A percentile compares a stretch with the other conserved stretches of the same genome.
phyloP scores from a whole-genome alignment of 2,797 vertebrate genomes.

The Lates japonicus region DNA sequence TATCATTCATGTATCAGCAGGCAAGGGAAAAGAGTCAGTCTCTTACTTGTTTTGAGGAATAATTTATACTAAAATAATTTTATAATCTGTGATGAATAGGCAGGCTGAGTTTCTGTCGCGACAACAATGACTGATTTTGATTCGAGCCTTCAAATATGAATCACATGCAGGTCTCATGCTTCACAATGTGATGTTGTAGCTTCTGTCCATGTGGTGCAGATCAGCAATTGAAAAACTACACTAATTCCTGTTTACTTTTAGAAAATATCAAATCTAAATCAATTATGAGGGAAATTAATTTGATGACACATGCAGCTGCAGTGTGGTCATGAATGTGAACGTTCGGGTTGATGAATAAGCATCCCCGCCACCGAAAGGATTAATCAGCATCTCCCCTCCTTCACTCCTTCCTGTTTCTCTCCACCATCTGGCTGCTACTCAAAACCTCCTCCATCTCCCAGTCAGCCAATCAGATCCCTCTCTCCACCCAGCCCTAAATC shows the following conservation, averaged over 20 bases:
- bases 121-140: not conserved
- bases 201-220: not conserved
- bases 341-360: conserved; percentile 46
- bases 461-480: conserved; percentile 71
- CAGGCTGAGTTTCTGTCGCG: not conserved
- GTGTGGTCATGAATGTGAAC: not conserved
- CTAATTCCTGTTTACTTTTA: not conserved
- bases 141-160: not conserved
- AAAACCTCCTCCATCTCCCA: conserved; percentile 36
- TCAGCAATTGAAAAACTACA: not conserved
- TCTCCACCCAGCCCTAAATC: conserved; percentile 72
- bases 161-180: not conserved
- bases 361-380: conserved; percentile 54
- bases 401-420: conserved; percentile 35
- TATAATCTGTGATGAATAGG: not conserved
- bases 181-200: not conserved
- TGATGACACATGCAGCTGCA: not conserved
- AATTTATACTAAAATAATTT: not conserved
- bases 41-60: not conserved
- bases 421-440: conserved; percentile 38
- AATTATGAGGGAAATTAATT: not conserved
- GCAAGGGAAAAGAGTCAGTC: not conserved
- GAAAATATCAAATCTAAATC: not conserved
- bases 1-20: not conserved
- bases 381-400: conserved; percentile 41